Evolutionary conservation across 2,888 invertebrate species (phyloP), one percentile per base, ranked within the genome.

Genomic region (Pseudococcus viburni): DNA sequence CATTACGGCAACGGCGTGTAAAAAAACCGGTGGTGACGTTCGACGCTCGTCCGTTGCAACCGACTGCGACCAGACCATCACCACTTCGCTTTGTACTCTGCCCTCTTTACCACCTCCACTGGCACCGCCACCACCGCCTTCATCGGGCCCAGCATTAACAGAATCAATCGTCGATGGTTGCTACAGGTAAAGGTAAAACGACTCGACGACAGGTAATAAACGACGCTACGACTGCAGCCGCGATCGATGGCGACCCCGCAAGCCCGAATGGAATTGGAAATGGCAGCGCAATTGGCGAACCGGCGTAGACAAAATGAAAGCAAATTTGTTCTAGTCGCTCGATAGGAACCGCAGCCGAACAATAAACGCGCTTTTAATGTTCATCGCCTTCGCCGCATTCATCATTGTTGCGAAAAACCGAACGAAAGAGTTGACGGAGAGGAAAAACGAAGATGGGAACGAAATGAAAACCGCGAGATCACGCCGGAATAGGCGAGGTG

Each of bases 1-100:
- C 77, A 77, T 77, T 39, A 77, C 77, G 33, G 39, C 17, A 51
- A 51, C 51, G 51, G 51, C 17, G 51, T 39, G 77, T 11, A 22
- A 77, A 77, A 39, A 77, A 77, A 77, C 77, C 77, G 77, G 77
- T 77, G 77, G 51, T 51, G 51, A 77, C 77, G 77, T 77, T 33
- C 26, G 26, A 33, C 26, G 26, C 26, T 39, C 77, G 77, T 77
- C 77, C 17, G 33, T 39, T 77, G 77, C 77, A 77, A 77, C 77
- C 77, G 77, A 77, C 77, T 77, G 51, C 51, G 12, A 17, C 51
- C 46, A 46, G 51, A 51, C 17, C 77, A 77, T 77, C 77, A 77
- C 77, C 77, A 39, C 39, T 77, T 39, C 77, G 39, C 77, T 51
- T 51, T 17, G 39, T 77, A 77, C 39, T 77, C 17, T 77, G 33